Evolutionary conservation across 2,888 invertebrate species (phyloP), one percentile per base, ranked within the genome.

Genomic region (Mesorhabditis spiculigera): DNA sequence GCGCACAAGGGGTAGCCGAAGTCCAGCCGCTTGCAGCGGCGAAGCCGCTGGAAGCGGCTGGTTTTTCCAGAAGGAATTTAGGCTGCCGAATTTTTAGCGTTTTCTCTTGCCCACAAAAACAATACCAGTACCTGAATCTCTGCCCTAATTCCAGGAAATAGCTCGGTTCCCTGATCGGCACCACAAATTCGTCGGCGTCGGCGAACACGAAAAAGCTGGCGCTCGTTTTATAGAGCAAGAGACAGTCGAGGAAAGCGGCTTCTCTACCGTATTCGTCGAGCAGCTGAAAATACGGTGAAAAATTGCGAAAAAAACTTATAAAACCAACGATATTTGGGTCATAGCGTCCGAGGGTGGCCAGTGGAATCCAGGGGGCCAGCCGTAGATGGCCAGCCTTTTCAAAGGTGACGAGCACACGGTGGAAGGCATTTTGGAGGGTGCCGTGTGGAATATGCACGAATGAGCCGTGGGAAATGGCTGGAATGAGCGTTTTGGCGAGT

Each of bases 361-460:
- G n/a, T 50, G 10, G 8, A 10, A 50, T n/a, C 58, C 58, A 50
- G 58, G 58, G 58, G n/a, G 10, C n/a, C 58, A 50, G n/a, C 8
- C 58, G 58, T 10, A n/a, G 10, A 50, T 50, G n/a, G 3, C 58
- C 58, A n/a, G 58, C 58, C n/a, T 50, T 50, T 50, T 50, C 58
- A n/a, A 50, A 50, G 58, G 58, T 50, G 58, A 50, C 58, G 10
- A 50, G 58, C 58, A n/a, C 58, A 13, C 58, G 58, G n/a, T 50
- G n/a, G n/a, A 50, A 50, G 8, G 58, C 10, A 50, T n/a, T 50
- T n/a, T 50, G 58, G n/a, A 50, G 58, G n/a, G 58, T 50, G 8
- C 10, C 8, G 58, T 50, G 58, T 50, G 58, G 58, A 50, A 50
- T 50, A 3, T 50, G 58, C 10, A 50, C 58, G n/a, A 50, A 50